These are phyloP conservation scores for Trissolcus japonicus DNA, from an alignment of 2,888 invertebrate genomes.

Conservation along the genomic window DNA sequence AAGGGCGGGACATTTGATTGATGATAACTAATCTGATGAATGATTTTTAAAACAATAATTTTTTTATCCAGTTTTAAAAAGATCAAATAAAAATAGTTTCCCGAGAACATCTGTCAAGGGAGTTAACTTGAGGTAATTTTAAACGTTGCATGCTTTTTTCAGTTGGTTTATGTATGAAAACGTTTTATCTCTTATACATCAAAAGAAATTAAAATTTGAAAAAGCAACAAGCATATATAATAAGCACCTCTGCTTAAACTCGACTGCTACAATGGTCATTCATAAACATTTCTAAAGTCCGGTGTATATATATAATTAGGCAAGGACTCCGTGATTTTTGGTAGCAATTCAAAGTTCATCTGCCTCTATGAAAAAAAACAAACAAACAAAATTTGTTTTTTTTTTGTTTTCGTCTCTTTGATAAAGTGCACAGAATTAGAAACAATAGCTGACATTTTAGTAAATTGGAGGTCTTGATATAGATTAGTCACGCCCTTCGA, in stretches of 20 bases:
- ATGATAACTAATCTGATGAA: too few species aligned
- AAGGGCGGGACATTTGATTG: too few species aligned
- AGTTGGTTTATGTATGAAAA: constrained; percentile 10
- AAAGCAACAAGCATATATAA: constrained; percentile 17
- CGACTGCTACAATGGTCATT: constrained; percentile 3
- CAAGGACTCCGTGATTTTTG: constrained; percentile 15
- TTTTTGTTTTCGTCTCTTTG: constrained; percentile 18
- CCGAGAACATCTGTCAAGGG: too few species aligned
- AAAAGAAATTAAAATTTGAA: constrained; percentile 13
- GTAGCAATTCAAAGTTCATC: constrained; percentile 42
- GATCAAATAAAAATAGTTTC: too few species aligned
- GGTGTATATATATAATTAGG: constrained; percentile 13
- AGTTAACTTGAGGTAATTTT: too few species aligned
- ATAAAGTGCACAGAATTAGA: constrained; percentile 27
- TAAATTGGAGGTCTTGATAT: constrained; percentile 57
- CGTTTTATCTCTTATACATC: constrained; percentile 11
- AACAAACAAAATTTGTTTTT: too few species aligned
- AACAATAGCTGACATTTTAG: constrained; percentile 47
- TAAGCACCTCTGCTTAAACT: constrained; percentile 13
- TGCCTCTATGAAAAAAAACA: background rate
- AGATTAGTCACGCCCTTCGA: constrained; percentile 60
- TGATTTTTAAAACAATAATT: too few species aligned
- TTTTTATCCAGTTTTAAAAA: too few species aligned
- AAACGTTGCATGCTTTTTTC: background rate
- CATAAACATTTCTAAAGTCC: constrained; percentile 3